A percentile compares a stretch with the other conserved stretches of the same genome.
Evolutionary conservation across 2,113 vertebrate species (phyloP).

Genomic region (Chaetura pelagica): DNA sequence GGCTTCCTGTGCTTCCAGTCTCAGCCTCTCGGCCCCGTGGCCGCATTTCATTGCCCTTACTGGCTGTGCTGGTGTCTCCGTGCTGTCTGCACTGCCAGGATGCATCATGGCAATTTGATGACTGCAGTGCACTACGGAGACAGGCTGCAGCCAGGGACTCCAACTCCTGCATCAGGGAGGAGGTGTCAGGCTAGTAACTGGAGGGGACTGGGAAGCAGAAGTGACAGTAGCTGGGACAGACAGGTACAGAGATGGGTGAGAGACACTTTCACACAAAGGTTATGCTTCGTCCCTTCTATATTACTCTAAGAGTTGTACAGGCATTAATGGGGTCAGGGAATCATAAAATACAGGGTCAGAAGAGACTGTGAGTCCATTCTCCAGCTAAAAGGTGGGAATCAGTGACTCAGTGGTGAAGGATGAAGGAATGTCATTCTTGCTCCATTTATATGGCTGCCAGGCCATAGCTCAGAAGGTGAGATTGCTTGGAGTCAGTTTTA

Average conservation of each 20-base stretch:
- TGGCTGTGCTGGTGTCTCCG: not conserved
- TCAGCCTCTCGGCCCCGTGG: not conserved
- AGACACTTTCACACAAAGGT: not conserved
- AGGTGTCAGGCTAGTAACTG: not conserved
- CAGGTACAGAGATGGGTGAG: not conserved
- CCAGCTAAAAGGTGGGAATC: conserved; percentile 30
- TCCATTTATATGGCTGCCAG: conserved; percentile 13
- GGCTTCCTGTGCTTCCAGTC: conserved; percentile 61
- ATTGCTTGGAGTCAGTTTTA: conserved; percentile 45
- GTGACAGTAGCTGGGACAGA: not conserved
- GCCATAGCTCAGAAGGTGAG: conserved; percentile 8
- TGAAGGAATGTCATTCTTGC: conserved; percentile 34
- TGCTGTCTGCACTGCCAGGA: conserved; percentile 49
- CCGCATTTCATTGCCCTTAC: conserved; percentile 51
- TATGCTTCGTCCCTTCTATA: not conserved
- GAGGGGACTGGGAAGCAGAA: not conserved
- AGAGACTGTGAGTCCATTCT: not conserved
- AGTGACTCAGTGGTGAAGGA: conserved; percentile 39
- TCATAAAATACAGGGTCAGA: not conserved
- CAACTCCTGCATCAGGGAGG: not conserved
- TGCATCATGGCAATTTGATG: conserved; percentile 63
- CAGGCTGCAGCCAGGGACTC: not conserved
- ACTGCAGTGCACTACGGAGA: conserved; percentile 15
- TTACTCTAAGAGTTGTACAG: not conserved
- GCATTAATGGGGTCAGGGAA: conserved; percentile 6